Conservation (phyloP, 2,888 invertebrate genomes). For the Platynereis dumerilii region DNA sequence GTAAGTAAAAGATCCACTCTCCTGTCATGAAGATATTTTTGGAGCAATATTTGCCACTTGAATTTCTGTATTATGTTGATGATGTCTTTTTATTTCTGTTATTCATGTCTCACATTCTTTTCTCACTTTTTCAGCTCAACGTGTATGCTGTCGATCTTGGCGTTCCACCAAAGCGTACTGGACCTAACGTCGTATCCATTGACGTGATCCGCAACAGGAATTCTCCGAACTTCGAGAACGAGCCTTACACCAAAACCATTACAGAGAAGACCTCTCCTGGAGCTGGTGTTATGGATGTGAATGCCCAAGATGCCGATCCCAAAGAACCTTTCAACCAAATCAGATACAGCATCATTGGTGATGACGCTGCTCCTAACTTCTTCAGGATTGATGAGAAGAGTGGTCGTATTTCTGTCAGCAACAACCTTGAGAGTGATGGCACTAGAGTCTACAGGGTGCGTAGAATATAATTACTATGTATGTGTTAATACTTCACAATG, state of each 20-base stretch:
- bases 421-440: slow-evolving; percentile 41
- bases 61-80: too few species aligned
- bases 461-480: neutral
- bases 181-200: slow-evolving; percentile 33
- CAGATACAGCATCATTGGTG: slow-evolving; percentile 52
- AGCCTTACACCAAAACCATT: slow-evolving; percentile 24
- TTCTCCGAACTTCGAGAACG: slow-evolving; percentile 44
- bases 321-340: slow-evolving; percentile 50
- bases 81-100: too few species aligned
- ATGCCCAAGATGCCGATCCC: slow-evolving; percentile 27
- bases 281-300: slow-evolving; percentile 30
- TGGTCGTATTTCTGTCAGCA: slow-evolving; percentile 37
- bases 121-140: slow-evolving; percentile 34
- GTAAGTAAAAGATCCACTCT: slow-evolving; percentile 24
- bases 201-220: slow-evolving; percentile 45
- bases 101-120: too few species aligned
- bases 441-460: slow-evolving; percentile 45
- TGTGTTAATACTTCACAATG: too few species aligned
- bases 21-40: too few species aligned
- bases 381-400: slow-evolving; percentile 43
- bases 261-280: slow-evolving; percentile 39
- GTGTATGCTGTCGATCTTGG: slow-evolving; percentile 35
- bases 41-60: too few species aligned
- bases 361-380: slow-evolving; percentile 46
- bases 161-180: slow-evolving; percentile 30